Percentiles rank a stretch among this genome's conserved stretches.
Conservation (phyloP, 1,140 invertebrate genomes). For the Papilio aristodemus region DNA sequence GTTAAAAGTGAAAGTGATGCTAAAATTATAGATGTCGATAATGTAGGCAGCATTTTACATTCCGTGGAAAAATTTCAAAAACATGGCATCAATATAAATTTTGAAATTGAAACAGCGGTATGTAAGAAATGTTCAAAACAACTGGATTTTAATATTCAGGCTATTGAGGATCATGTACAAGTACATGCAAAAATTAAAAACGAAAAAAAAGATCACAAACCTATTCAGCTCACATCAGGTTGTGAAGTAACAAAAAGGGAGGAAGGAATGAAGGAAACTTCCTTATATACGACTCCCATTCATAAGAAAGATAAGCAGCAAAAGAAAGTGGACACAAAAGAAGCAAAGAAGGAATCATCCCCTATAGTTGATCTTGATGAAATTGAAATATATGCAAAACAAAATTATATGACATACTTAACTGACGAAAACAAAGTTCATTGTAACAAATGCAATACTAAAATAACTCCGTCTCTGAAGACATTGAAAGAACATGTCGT, state of each 20-base stretch:
- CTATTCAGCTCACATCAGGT: conserved; percentile 12
- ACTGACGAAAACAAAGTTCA: neutral
- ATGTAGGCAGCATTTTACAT: conserved; percentile 33
- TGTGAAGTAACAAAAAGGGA: conserved; percentile 10
- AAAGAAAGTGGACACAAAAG: neutral
- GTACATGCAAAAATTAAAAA: conserved; percentile 35
- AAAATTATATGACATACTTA: conserved; percentile 15
- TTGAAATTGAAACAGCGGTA: conserved; percentile 35
- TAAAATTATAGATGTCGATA: conserved; percentile 8
- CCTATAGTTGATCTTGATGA: neutral
- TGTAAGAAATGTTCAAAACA: conserved; percentile 44
- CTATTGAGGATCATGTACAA: conserved; percentile 43
- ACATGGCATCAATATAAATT: conserved; percentile 43
- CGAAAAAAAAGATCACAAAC: conserved; percentile 23
- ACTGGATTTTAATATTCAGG: conserved; percentile 36
- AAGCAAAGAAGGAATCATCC: conserved; percentile 3
- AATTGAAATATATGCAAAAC: neutral
- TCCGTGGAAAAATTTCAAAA: conserved; percentile 36
- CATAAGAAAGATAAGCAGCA: neutral
- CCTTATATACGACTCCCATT: conserved; percentile 19
- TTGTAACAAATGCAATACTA: conserved; percentile 22
- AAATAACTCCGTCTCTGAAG: neutral
- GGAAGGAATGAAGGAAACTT: conserved; percentile 13
- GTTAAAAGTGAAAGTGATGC: neutral
- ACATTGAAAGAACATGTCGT: neutral